These are phyloP conservation scores for Pteria penguin DNA, from an alignment of 2,888 invertebrate genomes.

Conservation along the genomic window DNA sequence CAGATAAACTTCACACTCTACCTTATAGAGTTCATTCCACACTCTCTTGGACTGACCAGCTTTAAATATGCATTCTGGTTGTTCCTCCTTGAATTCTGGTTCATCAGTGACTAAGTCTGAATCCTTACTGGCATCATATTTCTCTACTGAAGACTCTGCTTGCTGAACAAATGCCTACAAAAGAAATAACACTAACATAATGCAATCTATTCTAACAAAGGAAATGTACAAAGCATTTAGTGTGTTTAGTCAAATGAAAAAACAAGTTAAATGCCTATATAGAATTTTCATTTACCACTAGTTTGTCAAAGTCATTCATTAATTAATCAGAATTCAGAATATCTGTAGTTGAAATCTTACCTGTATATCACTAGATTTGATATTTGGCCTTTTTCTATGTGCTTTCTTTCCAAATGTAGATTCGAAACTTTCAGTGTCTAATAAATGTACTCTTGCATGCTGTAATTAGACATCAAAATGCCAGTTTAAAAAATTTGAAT, in stretches of 20 bases:
- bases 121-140: slow-evolving; percentile 91
- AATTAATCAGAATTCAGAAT: too few species aligned
- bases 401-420: slow-evolving; percentile 97
- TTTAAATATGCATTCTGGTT: slow-evolving; percentile 90
- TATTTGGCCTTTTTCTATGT: slow-evolving; percentile 92
- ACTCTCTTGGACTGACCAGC: slow-evolving; percentile 94
- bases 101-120: slow-evolving; percentile 89
- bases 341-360: slow-evolving; percentile 80
- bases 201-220: too few species aligned
- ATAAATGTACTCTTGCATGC: slow-evolving; percentile 93
- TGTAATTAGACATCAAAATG: slow-evolving; percentile 81
- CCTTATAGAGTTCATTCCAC: slow-evolving; percentile 99
- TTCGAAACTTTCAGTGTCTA: slow-evolving; percentile 97
- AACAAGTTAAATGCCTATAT: too few species aligned
- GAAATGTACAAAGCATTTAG: too few species aligned
- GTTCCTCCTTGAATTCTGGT: slow-evolving; percentile 88
- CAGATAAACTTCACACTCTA: slow-evolving; percentile 81
- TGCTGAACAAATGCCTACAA: slow-evolving; percentile 84
- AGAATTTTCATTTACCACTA: too few species aligned
- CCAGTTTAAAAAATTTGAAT: too few species aligned
- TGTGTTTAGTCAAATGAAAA: too few species aligned
- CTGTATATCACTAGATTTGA: slow-evolving; percentile 86
- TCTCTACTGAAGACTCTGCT: slow-evolving; percentile 86
- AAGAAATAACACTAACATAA: too few species aligned
- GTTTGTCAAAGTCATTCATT: too few species aligned